A percentile compares a stretch with the other conserved stretches of the same genome.
Conservation (phyloP, 1,140 invertebrate species). For the Drosophila nikananu region DNA sequence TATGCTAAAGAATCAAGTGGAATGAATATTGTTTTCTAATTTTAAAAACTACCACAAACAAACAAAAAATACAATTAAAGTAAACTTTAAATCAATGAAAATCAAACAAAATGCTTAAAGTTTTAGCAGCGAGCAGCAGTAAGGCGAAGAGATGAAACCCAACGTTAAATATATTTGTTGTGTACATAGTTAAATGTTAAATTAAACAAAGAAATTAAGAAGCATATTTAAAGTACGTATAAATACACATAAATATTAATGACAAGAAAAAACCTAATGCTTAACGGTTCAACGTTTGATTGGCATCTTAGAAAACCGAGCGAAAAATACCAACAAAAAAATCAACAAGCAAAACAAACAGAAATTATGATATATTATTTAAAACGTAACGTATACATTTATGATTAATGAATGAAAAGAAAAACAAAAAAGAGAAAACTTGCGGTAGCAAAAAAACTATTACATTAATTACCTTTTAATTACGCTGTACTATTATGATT, state of each 20-base stretch:
- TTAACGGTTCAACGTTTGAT: constrained; percentile 75
- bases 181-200: constrained; percentile 83
- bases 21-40: constrained; percentile 79
- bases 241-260: constrained; percentile 51
- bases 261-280: constrained; percentile 49
- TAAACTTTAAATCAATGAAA: constrained; percentile 33
- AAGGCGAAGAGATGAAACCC: constrained; percentile 49
- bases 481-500: constrained; percentile 80
- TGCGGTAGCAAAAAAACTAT: constrained; percentile 82
- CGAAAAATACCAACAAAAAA: constrained; percentile 47
- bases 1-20: constrained; percentile 44
- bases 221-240: constrained; percentile 71
- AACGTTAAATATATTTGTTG: constrained; percentile 82
- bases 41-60: constrained; percentile 61
- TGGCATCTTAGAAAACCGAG: constrained; percentile 63
- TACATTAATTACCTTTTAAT: constrained; percentile 82
- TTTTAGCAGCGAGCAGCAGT: constrained; percentile 61
- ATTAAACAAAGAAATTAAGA: constrained; percentile 47
- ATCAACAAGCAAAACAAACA: constrained; percentile 39
- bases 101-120: constrained; percentile 71
- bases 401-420: constrained; percentile 45
- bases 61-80: constrained; percentile 27
- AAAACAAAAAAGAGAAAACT: constrained; percentile 52
- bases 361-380: constrained; percentile 78
- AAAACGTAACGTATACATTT: constrained; percentile 67